Conservation (phyloP, 2,797 vertebrate species). For the Sphenodon punctatus region DNA sequence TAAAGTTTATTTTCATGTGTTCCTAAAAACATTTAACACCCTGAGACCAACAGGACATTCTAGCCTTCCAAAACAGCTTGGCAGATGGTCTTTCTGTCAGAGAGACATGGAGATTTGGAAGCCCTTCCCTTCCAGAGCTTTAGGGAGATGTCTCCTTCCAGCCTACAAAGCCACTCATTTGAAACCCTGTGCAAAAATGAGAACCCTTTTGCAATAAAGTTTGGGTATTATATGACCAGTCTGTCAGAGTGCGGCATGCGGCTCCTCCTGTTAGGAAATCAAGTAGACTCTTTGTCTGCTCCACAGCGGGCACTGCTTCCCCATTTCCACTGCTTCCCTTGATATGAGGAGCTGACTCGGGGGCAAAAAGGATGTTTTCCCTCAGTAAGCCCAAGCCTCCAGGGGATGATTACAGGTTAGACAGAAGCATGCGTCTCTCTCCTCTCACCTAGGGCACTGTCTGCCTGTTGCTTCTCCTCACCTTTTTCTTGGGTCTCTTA, state of each 20-base stretch:
- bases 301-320: constrained; percentile 70
- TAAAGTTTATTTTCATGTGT: background rate
- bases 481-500: background rate
- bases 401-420: constrained; percentile 37
- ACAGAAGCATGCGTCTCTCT: background rate
- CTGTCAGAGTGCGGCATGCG: constrained; percentile 63
- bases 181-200: constrained; percentile 47
- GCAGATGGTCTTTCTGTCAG: background rate
- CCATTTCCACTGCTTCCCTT: constrained; percentile 50
- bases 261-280: constrained; percentile 73
- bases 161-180: background rate
- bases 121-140: background rate
- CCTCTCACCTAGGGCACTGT: constrained; percentile 4
- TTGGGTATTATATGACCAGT: constrained; percentile 52
- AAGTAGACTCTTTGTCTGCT: constrained; percentile 75
- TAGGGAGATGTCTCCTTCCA: background rate
- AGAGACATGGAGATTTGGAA: background rate
- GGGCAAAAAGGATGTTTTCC: constrained; percentile 4
- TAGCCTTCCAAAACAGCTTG: background rate
- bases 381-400: constrained; percentile 10
- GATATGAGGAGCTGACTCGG: constrained; percentile 31
- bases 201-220: constrained; percentile 60
- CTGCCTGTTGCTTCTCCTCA: background rate
- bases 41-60: rapidly evolving
- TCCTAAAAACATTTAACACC: background rate